These are phyloP conservation scores for Pogoniulus pusillus DNA, from an alignment of 2,797 vertebrate species.

Conservation along the genomic window DNA sequence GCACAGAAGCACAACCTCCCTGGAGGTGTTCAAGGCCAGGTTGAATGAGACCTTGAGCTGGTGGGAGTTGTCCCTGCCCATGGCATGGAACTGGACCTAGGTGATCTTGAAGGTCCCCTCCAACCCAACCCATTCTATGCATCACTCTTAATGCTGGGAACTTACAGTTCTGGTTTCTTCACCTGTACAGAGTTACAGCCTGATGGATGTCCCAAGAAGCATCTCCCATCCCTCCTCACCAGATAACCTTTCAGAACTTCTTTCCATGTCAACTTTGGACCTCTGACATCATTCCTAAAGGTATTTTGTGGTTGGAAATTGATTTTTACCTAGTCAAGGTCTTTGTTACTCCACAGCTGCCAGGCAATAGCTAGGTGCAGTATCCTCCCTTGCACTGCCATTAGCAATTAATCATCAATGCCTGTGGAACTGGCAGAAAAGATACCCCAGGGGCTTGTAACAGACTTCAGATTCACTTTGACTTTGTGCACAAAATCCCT, in stretches of 20 bases:
- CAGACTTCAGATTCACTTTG: not conserved
- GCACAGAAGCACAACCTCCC: no score
- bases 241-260: not conserved
- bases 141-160: not conserved
- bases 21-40: no score
- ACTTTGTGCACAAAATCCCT: not conserved
- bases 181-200: not conserved
- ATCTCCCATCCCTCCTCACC: not conserved
- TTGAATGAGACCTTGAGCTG: no score
- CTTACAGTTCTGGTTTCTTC: not conserved
- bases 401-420: not conserved
- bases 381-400: not conserved
- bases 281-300: not conserved
- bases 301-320: not conserved
- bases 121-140: no score
- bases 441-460: not conserved
- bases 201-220: not conserved
- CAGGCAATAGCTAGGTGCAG: accelerated
- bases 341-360: not conserved
- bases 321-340: accelerated
- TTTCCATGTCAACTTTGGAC: not conserved
- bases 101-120: no score
- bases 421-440: not conserved
- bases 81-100: no score
- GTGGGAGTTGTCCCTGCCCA: no score